Percentiles rank a stretch among this genome's conserved stretches.
phyloP scores from a whole-genome alignment of 1,140 invertebrate species.

The Lasioglossum baleicum region DNA sequence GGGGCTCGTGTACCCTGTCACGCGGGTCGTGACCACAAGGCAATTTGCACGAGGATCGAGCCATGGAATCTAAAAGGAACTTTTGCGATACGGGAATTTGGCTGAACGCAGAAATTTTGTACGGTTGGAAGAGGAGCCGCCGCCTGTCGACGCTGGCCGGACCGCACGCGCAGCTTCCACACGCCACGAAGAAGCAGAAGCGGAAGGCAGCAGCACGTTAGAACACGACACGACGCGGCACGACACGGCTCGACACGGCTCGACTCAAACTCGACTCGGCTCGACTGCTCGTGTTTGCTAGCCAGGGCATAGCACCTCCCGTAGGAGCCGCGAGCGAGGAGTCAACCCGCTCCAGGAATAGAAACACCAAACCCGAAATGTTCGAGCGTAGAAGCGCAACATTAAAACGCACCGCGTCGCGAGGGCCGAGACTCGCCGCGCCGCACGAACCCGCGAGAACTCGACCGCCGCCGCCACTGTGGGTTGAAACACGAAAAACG shows the following conservation, averaged over 20 bases:
- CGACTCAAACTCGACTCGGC: conserved; percentile 62
- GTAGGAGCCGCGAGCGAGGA: conserved; percentile 71
- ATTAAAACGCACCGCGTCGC: conserved; percentile 31
- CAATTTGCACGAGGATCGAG: no score
- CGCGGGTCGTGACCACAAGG: no score
- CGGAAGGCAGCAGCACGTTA: conserved; percentile 49
- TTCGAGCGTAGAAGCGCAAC: conserved; percentile 52
- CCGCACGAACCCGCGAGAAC: no score
- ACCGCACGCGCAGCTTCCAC: conserved; percentile 48
- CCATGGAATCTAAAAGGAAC: no score
- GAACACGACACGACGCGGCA: conserved; percentile 57
- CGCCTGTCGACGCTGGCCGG: conserved; percentile 40
- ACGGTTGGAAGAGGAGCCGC: no score
- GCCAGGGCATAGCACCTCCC: conserved; percentile 59
- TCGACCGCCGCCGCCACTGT: no score
- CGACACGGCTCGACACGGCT: conserved; percentile 14
- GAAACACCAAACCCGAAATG: conserved; percentile 73
- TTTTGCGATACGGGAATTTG: no score
- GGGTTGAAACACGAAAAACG: no score
- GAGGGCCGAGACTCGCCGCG: no score
- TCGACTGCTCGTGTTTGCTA: conserved; percentile 47
- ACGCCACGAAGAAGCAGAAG: conserved; percentile 51
- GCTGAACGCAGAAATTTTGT: no score
- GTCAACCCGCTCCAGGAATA: conserved; percentile 78
- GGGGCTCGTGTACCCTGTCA: no score